These are phyloP conservation scores for Presbytis comata DNA, from an alignment of 2,797 vertebrate genomes.

Conservation along the genomic window DNA sequence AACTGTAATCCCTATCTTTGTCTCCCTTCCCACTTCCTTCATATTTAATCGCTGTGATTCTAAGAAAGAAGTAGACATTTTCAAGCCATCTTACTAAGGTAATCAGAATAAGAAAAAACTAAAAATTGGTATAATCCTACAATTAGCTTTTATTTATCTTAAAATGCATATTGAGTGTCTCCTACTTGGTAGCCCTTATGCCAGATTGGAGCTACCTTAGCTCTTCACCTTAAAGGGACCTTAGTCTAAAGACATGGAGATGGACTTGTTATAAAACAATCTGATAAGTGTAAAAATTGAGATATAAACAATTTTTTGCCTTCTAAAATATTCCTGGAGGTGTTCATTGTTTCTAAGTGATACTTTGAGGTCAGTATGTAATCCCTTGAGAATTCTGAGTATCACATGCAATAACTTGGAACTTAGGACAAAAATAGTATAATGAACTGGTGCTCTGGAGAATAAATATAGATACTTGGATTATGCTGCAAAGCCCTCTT, in stretches of 20 bases:
- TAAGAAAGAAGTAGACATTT: neutral
- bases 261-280: neutral
- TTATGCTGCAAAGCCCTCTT: neutral
- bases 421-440: slow-evolving; percentile 35
- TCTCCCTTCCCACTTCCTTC: neutral
- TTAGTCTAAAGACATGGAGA: neutral
- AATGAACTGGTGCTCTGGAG: neutral
- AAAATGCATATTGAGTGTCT: neutral
- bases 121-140: neutral
- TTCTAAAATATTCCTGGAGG: neutral
- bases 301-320: neutral
- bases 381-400: slow-evolving; percentile 21
- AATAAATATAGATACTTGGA: neutral
- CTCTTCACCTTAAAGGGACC: neutral
- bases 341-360: neutral
- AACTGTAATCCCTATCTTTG: neutral
- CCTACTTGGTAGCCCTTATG: neutral
- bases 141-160: neutral
- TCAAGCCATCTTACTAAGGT: neutral
- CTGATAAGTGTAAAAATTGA: neutral
- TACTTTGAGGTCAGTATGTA: slow-evolving; percentile 23
- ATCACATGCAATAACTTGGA: slow-evolving; percentile 47
- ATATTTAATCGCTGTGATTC: neutral
- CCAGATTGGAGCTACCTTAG: neutral
- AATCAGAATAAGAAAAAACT: neutral